Base-by-base conservation (phyloP, 2,113 vertebrate species). In the Lepidothrix coronata region DNA sequence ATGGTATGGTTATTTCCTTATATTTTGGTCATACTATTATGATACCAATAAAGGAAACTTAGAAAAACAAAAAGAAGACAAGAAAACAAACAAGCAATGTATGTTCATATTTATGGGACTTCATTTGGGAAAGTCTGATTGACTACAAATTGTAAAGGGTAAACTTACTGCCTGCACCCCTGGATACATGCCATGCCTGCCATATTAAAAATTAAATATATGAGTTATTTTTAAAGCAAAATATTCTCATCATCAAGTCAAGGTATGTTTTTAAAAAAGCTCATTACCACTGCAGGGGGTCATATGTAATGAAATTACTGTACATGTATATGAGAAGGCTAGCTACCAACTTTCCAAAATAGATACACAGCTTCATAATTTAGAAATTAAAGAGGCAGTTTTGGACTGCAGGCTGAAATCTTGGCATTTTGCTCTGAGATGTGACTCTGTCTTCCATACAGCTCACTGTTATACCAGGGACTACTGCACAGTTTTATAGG, bases 11-110 rank as follows among this genome's bases (percentile, higher is more conserved):
- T 95, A 83, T 95, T 95, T 94, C 76, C 78, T 91, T 82, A 93
- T 93, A 93, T 95, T 96, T 96, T 86, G 81, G 85, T 92, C 83
- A 58, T 88, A 86, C 88, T 96, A 87, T 92, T 95, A 96, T 58
- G 89, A 95, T 95, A 95, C 89, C 72, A 96, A 96, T 96, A 96
- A 95, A 96, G 93, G 83, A 97, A 96, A 84, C 25, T 37, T 63
- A 14, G 59, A 82, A 71, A 80, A 35, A 44, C 19, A 52, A 66
- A 85, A 61, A 8, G 33, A 17, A 57, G 31, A 63, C 49, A 80
- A 66, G 43, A 93, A 96, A 96, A 73, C 80, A 96, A 97, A 65
- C 5, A 66, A 96, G 67, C 22, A 85, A 85, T 66, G 18, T 73
- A 67, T 88, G 72, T 73, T 96, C 57, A 37, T 93, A 91, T 97